Base-by-base conservation (phyloP, 2,888 invertebrate species). In the Catotricha subobsoleta region DNA sequence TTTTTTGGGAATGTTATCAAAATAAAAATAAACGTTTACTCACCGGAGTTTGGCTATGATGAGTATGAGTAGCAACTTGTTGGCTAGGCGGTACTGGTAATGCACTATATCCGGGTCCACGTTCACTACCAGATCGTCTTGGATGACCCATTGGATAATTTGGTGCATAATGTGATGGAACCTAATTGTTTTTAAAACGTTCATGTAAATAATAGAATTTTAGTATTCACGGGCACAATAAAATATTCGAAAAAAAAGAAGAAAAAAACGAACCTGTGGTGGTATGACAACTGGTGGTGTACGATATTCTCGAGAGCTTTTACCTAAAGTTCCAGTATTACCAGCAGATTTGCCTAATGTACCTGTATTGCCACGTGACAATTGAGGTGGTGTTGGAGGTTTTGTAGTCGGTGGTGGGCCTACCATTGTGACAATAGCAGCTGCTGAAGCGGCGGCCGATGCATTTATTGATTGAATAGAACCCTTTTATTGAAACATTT, bases 211-310 rank as follows among this genome's bases (percentile, higher is more conserved):
- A 28, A 28, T 12, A 28, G n/a, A 5, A 23, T 7, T 7, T 23
- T 9, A 9, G 23, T 23, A 7, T 7, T 7, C 9, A 23, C 9
- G 9, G 9, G 28, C n/a, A 13, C 15, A 4, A 29, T 5, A 13
- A 29, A 9, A 13, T 5, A 29, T 29, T 12, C 12, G 12, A n/a
- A n/a, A 29, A 29, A 10, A 10, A n/a, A n/a, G n/a, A n/a, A n/a
- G n/a, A 29, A 10, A 15, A 7, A 16, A n/a, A n/a, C n/a, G n/a
- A n/a, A n/a, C 87, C 63, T 90, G 90, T 7, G 94, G 94, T 3
- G 94, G 94, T 28, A 92, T 90, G 20, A 94, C 92, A 4, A 87
- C 91, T 2, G 92, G 92, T n/a, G 91, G 91, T 10, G 92, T 90
- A 49, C 94, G 74, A 62, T 91, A 91, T 57, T 91, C 91, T 9